A percentile compares a stretch with the other conserved stretches of the same genome.
Evolutionary conservation across 2,113 vertebrate genomes (phyloP).

Genomic region (Vulpes lagopus): DNA sequence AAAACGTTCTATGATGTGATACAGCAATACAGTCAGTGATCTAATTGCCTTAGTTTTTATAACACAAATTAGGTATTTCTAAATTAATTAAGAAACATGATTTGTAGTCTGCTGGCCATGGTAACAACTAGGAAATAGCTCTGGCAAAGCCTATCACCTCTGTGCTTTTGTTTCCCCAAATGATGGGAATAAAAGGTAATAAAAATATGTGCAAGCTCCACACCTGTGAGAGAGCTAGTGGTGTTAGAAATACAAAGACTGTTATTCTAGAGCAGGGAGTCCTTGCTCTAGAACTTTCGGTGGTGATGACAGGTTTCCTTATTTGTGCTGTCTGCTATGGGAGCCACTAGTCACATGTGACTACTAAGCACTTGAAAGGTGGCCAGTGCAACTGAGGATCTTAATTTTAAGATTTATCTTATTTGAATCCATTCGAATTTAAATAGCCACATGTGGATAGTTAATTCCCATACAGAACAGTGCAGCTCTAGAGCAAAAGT

Average conservation of each 20-base stretch:
- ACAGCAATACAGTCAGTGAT: not conserved
- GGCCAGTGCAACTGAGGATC: not conserved
- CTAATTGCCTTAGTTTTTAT: conserved; percentile 32
- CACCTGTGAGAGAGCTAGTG: not conserved
- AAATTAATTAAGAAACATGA: conserved; percentile 6
- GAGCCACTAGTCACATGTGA: not conserved
- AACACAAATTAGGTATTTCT: conserved; percentile 2
- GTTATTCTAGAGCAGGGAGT: not conserved
- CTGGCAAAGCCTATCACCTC: not conserved
- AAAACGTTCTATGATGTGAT: not conserved
- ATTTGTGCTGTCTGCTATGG: not conserved
- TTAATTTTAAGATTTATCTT: conserved; percentile 1
- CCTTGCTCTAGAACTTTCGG: not conserved
- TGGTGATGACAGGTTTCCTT: not conserved
- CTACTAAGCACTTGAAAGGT: not conserved
- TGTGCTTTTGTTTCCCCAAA: not conserved
- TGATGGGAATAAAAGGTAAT: not conserved
- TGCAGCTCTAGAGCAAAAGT: not conserved
- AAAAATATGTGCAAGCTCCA: not conserved
- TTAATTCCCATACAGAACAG: not conserved
- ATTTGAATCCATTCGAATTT: not conserved
- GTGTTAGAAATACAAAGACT: not conserved
- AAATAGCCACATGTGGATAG: not conserved
- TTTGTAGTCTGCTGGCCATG: not conserved
- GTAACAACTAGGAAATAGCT: not conserved